phyloP scores from a whole-genome alignment of 2,888 invertebrate genomes.

The Cryptus viduatorius region DNA sequence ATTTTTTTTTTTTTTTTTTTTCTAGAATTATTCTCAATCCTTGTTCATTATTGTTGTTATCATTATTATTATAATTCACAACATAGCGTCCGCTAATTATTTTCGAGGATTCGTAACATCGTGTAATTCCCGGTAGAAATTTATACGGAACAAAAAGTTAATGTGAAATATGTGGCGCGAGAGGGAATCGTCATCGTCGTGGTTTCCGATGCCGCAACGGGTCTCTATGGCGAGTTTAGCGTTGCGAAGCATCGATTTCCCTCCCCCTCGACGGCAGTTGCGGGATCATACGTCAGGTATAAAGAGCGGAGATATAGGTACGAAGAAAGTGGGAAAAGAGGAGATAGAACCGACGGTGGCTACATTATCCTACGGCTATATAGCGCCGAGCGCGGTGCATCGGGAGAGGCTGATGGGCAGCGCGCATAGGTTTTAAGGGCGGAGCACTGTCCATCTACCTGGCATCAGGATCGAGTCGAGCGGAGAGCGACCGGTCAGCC shows the following conservation, averaged over 20 bases:
- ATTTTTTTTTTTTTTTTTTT: constrained; percentile 35
- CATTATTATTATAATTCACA: constrained; percentile 46
- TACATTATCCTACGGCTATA: constrained; percentile 38
- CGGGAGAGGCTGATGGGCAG: constrained; percentile 62
- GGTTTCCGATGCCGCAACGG: constrained; percentile 47
- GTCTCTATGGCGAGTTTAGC: constrained; percentile 12
- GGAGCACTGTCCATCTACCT: constrained; percentile 81
- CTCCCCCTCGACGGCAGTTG: constrained; percentile 33
- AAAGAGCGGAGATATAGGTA: not conserved
- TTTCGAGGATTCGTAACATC: constrained; percentile 44
- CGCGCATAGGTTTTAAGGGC: constrained; percentile 73
- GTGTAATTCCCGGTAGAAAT: constrained; percentile 38
- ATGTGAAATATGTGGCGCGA: constrained; percentile 14
- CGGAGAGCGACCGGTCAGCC: constrained; percentile 75
- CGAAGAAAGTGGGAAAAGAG: constrained; percentile 41
- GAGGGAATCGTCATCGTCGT: constrained; percentile 51
- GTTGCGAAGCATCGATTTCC: constrained; percentile 21
- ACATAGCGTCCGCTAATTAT: constrained; percentile 52
- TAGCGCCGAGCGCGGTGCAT: constrained; percentile 52
- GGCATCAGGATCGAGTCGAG: constrained; percentile 56
- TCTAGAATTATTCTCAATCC: constrained; percentile 36
- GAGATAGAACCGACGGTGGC: constrained; percentile 54
- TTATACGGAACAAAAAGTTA: not conserved
- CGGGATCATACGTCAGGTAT: constrained; percentile 59
- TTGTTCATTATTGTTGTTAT: constrained; percentile 21